Percentiles rank a stretch among this genome's conserved stretches.
Evolutionary conservation across 2,113 vertebrate genomes (phyloP).

Genomic region (Heptranchias perlo): DNA sequence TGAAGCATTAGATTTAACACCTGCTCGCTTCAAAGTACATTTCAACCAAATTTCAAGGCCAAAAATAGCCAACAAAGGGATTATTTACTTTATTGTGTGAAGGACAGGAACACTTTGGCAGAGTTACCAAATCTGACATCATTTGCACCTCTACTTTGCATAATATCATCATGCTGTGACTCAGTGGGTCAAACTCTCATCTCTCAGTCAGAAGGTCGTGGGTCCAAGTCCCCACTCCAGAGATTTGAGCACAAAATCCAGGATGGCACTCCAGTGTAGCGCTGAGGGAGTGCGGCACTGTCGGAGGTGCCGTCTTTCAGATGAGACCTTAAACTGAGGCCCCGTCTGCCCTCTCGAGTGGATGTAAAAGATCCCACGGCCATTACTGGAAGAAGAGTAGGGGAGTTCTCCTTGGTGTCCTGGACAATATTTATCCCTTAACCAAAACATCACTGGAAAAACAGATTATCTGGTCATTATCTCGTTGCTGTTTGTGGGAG

Average conservation of each 20-base stretch:
- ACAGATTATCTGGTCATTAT: too few species aligned
- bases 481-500: too few species aligned
- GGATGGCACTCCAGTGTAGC: background rate
- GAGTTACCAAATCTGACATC: background rate
- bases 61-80: constrained; percentile 17
- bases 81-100: background rate
- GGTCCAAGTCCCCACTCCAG: background rate
- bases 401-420: too few species aligned
- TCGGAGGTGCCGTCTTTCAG: too few species aligned
- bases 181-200: background rate
- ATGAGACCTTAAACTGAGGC: too few species aligned
- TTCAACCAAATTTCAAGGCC: background rate
- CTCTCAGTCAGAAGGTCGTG: background rate
- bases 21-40: background rate
- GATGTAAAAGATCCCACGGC: too few species aligned
- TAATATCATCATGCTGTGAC: too few species aligned
- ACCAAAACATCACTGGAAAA: too few species aligned
- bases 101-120: background rate
- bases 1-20: background rate
- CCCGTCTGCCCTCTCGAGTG: too few species aligned
- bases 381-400: too few species aligned
- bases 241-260: background rate
- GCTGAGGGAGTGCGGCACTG: too few species aligned
- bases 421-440: too few species aligned
- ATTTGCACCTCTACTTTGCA: background rate